Evolutionary conservation across 23 tunicate species (phyloP), one percentile per base, ranked within the genome.

Genomic region (Clavelina lepadiformis): DNA sequence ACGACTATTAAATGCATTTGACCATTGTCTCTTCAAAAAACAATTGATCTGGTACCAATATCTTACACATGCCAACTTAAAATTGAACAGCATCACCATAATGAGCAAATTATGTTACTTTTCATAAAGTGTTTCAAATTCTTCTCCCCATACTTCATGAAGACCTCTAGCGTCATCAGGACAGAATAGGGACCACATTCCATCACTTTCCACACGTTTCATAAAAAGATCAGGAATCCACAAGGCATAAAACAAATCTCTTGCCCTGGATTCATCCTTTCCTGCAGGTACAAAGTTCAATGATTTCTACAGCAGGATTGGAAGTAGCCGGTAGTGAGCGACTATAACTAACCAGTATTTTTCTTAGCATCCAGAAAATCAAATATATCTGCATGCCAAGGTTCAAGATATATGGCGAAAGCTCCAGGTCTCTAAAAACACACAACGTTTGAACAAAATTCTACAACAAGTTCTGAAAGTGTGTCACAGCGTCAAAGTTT

Each of bases 201-300:
- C 85, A 65, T 94, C 86, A 25, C 62, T 60, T 44, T 94, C 95
- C 5, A 94, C 99, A 0, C 99, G 75, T 63, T 86, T 86, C 99
- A 94, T 94, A 62, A 94, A 94, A 68, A 94, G 59, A 63, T 94
- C 99, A 28, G 95, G 95, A 30, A 94, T 94, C 99, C 99, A 94
- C 68, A 94, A 53, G 18, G 95, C 99, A 46, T 94, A 94, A 35
- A 94, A 94, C 0, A 94, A 76, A 56, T 94, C 99, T 11, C 99
- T 68, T 24, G 99, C 99, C 1, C 99, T 73, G 1, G 89, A 53
- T 46, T 94, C 99, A 36, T 94, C 99, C 52, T 89, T 86, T 3
- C 99, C 99, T 76, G 45, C 3, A 53, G 22, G 23, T 18, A 8
- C 13, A 41, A 11, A 41, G 15, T 41, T 11, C 13, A 41, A 11